phyloP scores from a whole-genome alignment of 2,113 vertebrate species.

The Fukomys damarensis region DNA sequence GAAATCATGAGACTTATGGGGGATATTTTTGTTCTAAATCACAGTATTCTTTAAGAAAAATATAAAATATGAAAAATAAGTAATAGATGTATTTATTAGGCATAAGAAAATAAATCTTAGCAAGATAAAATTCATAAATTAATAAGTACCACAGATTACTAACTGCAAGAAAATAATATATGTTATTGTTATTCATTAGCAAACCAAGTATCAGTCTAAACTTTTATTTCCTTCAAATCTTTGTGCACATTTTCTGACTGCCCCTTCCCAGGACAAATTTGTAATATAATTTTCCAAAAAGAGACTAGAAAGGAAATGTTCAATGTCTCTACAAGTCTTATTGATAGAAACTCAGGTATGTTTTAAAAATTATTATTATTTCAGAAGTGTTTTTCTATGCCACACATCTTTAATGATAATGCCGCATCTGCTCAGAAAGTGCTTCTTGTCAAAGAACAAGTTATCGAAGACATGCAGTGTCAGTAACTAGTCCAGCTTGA shows the following conservation, averaged over 20 bases:
- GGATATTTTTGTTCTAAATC: not conserved
- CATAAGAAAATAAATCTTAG: not conserved
- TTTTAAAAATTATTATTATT: not conserved
- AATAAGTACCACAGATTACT: not conserved
- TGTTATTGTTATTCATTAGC: not conserved
- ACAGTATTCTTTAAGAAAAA: not conserved
- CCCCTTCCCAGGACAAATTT: not conserved
- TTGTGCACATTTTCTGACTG: not conserved
- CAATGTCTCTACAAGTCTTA: not conserved
- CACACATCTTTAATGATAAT: not conserved
- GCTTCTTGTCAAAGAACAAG: not conserved
- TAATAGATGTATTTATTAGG: not conserved
- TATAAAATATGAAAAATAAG: not conserved
- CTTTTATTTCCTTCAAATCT: not conserved
- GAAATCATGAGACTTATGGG: not conserved
- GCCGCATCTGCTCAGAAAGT: not conserved
- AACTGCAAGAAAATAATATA: not conserved
- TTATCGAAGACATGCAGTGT: not conserved
- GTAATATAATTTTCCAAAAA: not conserved
- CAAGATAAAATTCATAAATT: not conserved
- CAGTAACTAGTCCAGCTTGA: not conserved
- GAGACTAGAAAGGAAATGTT: not conserved
- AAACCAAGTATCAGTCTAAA: not conserved
- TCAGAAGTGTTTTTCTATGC: not conserved
- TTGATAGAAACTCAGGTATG: not conserved